phyloP scores from a whole-genome alignment of 2,113 vertebrate species.

The Megaceryle maxima region DNA sequence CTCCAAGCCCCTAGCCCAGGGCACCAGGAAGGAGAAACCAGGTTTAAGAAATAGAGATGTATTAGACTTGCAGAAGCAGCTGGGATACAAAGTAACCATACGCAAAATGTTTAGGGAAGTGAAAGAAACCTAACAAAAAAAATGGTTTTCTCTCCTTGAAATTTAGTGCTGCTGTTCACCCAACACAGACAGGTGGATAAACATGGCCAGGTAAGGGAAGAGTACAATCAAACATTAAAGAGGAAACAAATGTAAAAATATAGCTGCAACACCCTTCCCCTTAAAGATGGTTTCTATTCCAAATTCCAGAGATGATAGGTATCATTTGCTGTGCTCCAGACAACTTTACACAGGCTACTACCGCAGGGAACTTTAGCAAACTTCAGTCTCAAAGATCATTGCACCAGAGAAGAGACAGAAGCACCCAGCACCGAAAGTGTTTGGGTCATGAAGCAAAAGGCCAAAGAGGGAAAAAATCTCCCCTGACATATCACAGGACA shows the following conservation, averaged over 20 bases:
- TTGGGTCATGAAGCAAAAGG: neutral
- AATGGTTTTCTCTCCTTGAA: neutral
- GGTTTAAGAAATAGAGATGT: neutral
- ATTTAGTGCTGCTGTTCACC: neutral
- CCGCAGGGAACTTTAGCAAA: neutral
- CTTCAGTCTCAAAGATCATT: neutral
- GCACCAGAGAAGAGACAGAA: neutral
- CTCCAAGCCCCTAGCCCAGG: neutral
- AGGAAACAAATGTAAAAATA: neutral
- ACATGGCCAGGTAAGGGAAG: neutral
- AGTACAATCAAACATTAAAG: neutral
- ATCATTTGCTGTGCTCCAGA: neutral
- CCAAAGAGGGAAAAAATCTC: neutral
- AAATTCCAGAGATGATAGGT: neutral
- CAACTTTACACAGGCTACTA: neutral
- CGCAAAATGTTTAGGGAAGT: accelerated
- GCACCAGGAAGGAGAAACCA: neutral
- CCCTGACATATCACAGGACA: neutral
- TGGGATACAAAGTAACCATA: neutral
- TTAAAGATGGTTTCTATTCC: neutral
- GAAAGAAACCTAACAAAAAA: neutral
- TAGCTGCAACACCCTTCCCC: neutral
- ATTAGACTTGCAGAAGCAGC: neutral
- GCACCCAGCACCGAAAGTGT: neutral
- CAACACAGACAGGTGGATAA: neutral